phyloP scores from a whole-genome alignment of 92 coral and sea anemone species.

The Phenganax marumi region DNA sequence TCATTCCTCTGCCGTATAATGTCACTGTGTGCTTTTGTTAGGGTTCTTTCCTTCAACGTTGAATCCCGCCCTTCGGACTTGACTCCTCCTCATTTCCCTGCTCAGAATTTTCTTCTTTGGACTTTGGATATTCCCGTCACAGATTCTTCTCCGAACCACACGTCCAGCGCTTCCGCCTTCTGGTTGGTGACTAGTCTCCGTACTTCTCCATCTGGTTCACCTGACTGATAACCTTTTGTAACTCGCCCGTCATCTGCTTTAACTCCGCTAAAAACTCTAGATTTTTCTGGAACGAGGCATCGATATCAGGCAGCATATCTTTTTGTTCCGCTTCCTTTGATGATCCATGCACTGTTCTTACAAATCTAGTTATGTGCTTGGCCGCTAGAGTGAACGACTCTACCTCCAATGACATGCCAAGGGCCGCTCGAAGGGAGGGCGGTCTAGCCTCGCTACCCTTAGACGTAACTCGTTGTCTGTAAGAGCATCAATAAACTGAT shows the following conservation, averaged over 20 bases:
- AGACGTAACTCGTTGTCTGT: slow-evolving; percentile 6
- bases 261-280: neutral
- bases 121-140: neutral
- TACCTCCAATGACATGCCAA: neutral
- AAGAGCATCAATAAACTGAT: slow-evolving; percentile 48
- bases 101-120: neutral
- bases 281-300: neutral
- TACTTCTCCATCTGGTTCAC: neutral
- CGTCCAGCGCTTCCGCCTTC: slow-evolving; percentile 8
- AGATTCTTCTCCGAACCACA: slow-evolving; percentile 7
- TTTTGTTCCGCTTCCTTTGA: no score
- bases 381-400: neutral
- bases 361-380: neutral
- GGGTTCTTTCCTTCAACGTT: neutral
- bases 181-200: neutral
- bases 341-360: slow-evolving; percentile 14
- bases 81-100: neutral
- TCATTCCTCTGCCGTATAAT: neutral
- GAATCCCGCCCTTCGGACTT: neutral
- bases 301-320: no score
- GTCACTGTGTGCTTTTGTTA: neutral
- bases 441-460: slow-evolving; percentile 22
- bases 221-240: neutral
- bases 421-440: neutral
- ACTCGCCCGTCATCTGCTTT: slow-evolving; percentile 8